Conservation (phyloP, 2,113 vertebrate species). For the Eleginops maclovinus region DNA sequence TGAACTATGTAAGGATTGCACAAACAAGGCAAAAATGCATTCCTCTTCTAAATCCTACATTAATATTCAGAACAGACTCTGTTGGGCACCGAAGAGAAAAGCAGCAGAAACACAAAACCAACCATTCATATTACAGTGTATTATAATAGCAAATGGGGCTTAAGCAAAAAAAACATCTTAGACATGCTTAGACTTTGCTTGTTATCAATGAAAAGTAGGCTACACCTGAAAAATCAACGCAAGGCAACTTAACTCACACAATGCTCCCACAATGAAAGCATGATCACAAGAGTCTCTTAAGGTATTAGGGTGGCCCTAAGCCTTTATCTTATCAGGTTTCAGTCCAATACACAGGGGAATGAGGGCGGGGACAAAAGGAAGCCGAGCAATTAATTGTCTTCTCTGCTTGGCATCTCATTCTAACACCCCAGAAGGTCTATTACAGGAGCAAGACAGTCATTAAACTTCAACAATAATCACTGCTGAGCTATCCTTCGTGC, state of each 20-base stretch:
- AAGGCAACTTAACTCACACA: constrained; percentile 41
- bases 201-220: background rate
- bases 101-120: constrained; percentile 17
- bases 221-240: constrained; percentile 3
- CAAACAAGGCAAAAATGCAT: background rate
- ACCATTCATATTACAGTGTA: background rate
- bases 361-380: constrained; percentile 78
- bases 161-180: background rate
- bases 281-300: constrained; percentile 58
- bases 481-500: constrained; percentile 74
- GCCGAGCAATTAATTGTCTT: constrained; percentile 87
- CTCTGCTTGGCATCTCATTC: constrained; percentile 85
- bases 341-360: constrained; percentile 72
- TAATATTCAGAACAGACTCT: constrained; percentile 4
- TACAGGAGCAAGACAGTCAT: constrained; percentile 84
- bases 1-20: constrained; percentile 13
- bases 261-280: constrained; percentile 45
- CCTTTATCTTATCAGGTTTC: constrained; percentile 81
- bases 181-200: background rate
- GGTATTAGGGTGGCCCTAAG: constrained; percentile 78
- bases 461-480: constrained; percentile 86
- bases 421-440: constrained; percentile 85
- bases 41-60: constrained; percentile 17
- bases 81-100: constrained; percentile 4
- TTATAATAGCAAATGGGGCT: background rate